Base-by-base conservation (phyloP, 2,888 invertebrate species). In the Drosophila histrio region DNA sequence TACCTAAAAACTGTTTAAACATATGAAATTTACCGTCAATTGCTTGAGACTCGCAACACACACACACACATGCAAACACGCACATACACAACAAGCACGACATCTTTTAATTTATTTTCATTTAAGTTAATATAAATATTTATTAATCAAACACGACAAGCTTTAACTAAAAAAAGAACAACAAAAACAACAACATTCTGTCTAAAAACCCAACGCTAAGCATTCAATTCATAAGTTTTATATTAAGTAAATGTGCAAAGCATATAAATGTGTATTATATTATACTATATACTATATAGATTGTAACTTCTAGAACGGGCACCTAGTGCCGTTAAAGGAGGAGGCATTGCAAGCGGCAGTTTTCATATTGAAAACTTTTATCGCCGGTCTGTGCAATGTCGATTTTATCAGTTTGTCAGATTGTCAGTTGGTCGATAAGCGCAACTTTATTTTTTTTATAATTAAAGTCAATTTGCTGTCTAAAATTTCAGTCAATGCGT, bases 291-390 rank as follows among this genome's bases (percentile, higher is more conserved):
- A 57, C 15, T 54, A 39, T 59, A 72, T 52, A 62, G 53, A 36
- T 30, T 54, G 30, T 61, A 50, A 30, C 47, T 28, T 43, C 26
- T 53, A 44, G 21, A 58, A 38, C 28, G 28, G 63, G 84, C 80
- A 81, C 84, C 17, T 72, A 81, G 81, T 81, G 81, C 66, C 60
- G 9, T 34, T 38, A 4, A 39, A 26, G 21, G 38, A 26, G n/a
- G 39, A 24, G 21, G 43, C 49, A 73, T 73, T 74, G 67, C 60
- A 72, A 70, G 85, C 82, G 47, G 53, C 61, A 56, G 79, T 85
- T 84, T 84, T 84, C 83, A 85, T 77, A 84, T 87, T 82, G 87
- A 87, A 84, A 84, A 72, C 72, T 73, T 24, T 47, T 70, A 43
- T 41, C 13, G 57, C 60, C 56, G 71, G 49, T 46, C 68, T 65